Base-by-base conservation (phyloP, 2,113 vertebrate species). In the Oxygymnocypris stewartii region DNA sequence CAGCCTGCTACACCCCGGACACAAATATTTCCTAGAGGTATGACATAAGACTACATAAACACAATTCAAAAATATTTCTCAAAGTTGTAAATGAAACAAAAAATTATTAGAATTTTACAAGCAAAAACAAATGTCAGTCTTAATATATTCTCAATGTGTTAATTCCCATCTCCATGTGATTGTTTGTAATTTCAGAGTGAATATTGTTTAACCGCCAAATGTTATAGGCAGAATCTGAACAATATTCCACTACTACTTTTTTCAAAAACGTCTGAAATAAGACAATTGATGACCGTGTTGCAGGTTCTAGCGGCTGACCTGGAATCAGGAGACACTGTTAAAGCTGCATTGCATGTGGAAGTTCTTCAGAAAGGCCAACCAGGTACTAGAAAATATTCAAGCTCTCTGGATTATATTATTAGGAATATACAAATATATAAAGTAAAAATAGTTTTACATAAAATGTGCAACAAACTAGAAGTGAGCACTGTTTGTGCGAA, bases 21-120 rank as follows among this genome's bases (percentile, higher is more conserved):
- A 96, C 85, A 94, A 90, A 69, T 94, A 96, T 83, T 3, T 87
- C 44, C 74, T 96, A 2, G 90, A 95, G 93, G 96, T 96, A 71
- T 90, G 91, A 6, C 42, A 85, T 75, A 12, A 35, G 0, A 76
- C 25, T 37, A 42, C 2, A 61, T 37, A 76, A 47, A 42, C 10
- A 0, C 73, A 76, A 1, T 71, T 47, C 1, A 44, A 44, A 44
- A 44, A 44, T 4, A 49, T 2, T 8, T 14, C 4, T 51, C 49
- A 16, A 14, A 51, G 4, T 14, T 51, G 13, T 51, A 49, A 49
- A 49, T 49, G 1, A 10, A 44, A 13, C 47, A n/a, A 49, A 49
- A 49, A 13, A 49, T 13, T 0, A 49, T 49, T 49, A 49, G 12
- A 44, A 44, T 47, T 47, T 49, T 49, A 49, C 47, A 49, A 49